Base-by-base conservation (phyloP, 2,888 invertebrate species). In the Petrolisthes cinctipes region DNA sequence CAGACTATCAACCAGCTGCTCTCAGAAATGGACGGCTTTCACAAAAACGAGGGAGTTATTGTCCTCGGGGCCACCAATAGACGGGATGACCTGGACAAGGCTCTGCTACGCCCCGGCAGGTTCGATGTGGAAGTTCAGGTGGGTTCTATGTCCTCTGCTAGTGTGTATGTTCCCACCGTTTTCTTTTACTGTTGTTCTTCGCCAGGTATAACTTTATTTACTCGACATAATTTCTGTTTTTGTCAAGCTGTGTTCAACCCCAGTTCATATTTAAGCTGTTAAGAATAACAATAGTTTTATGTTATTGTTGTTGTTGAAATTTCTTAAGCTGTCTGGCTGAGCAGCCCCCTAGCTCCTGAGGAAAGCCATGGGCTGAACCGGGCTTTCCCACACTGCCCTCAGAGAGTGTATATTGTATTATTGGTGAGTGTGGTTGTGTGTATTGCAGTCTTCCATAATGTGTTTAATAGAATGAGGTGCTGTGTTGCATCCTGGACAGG, bases 1-100 rank as follows among this genome's bases (percentile, higher is more conserved):
- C 99, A 99, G 95, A 99, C 99, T 0, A 98, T 99, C 91, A 99
- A 99, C 94, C 99, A 99, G 92, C 94, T 99, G 78, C 94, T 99
- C 5, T 96, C 91, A 17, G 91, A 91, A 79, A 91, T 91, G 91
- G 91, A 91, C 75, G 91, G 91, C 17, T 91, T 91, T 79, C 90
- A 89, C 68, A 89, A 90, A 81, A 91, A 91, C 81, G 91, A 91
- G 91, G 99, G 99, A 0, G 98, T 99, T 1, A 99, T 99, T 91
- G 99, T 99, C 23, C 94, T 99, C 81, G 99, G 99, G 1, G 99
- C 99, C 3, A 99, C 99, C 85, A 99, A 99, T 93, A 94, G 99
- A 89, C 94, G 97, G 11, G 98, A 99, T 92, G 98, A 99, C 94
- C 94, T 99, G 71, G 99, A 99, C 94, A 97, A 96, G 93, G 99